Conservation (phyloP, 2,113 vertebrate species). For the Mastomys natalensis region DNA sequence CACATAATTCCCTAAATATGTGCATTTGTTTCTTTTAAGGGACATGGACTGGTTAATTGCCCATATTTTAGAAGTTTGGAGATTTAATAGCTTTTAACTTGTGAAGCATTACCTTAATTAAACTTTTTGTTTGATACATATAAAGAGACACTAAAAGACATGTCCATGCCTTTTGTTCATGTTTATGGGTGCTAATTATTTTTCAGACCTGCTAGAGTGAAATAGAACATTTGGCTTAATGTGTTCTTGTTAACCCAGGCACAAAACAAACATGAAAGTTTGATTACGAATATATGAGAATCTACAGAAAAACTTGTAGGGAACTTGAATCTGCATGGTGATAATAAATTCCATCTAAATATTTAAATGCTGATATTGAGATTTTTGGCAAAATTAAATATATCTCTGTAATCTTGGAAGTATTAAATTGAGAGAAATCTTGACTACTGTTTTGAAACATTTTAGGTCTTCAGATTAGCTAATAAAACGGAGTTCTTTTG, state of each 20-base stretch:
- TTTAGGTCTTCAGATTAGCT: constrained; percentile 48
- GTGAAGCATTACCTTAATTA: neutral
- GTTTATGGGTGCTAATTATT: neutral
- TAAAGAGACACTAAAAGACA: constrained; percentile 11
- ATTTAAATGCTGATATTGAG: neutral
- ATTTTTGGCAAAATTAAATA: neutral
- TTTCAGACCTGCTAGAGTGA: neutral
- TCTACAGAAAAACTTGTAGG: neutral
- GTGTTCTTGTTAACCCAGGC: neutral
- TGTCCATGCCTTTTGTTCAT: neutral
- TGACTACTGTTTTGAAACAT: neutral
- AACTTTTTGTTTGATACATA: neutral
- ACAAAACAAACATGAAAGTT: neutral
- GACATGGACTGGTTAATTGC: neutral
- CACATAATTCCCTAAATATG: constrained; percentile 26
- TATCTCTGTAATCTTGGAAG: neutral
- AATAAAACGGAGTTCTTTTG: constrained; percentile 76
- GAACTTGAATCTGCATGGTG: neutral
- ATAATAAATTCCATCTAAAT: neutral
- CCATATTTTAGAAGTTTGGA: neutral
- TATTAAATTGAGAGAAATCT: constrained; percentile 3
- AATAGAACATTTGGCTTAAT: neutral
- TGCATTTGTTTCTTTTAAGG: neutral
- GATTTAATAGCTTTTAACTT: constrained; percentile 38
- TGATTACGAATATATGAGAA: neutral